Evolutionary conservation across 2,888 invertebrate species (phyloP), one percentile per base, ranked within the genome.

Genomic region (Rhingia rostrata): DNA sequence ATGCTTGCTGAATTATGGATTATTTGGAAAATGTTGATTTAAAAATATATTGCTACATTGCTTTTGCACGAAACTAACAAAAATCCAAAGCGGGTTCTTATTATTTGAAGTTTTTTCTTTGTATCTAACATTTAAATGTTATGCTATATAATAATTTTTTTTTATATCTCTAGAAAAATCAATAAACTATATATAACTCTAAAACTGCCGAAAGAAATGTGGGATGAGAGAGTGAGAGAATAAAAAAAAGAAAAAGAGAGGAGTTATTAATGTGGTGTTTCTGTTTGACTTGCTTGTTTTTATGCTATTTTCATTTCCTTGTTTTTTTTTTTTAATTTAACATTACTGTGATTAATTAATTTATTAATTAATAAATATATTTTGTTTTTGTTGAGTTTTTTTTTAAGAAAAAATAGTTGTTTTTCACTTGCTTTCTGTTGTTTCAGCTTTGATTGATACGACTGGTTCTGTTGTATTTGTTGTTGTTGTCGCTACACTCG

Each of bases 341-440:
- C 73, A 82, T 82, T 84, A 64, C 56, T 69, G 63, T 84, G 79
- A 69, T 74, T 79, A 64, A 47, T 56, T 58, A 14, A 9, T 70
- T 43, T 66, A 10, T 53, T 33, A 43, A 66, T 51, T 70, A 75
- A 53, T 70, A 64, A 72, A 72, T 73, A 78, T 72, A 60, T 49
- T 43, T 60, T 33, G n/a, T 72, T 56, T 41, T 30, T 35, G 22
- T 22, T 22, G 22, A 30, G 49, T 47, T 70, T 41, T 49, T 53
- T 45, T 49, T 72, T 45, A 49, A 60, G 54, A 73, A 85, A 73
- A 80, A 86, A 80, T 78, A 70, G 41, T 66, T 22, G 22, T 22
- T 70, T 70, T 86, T 81, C 86, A 86, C 86, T 86, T 86, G 86
- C 86, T 78, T 86, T 86, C 80, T 82, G 84, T 80, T 75, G 73